Evolutionary conservation across 2,797 vertebrate species (phyloP).

Genomic region (Chelon auratus): DNA sequence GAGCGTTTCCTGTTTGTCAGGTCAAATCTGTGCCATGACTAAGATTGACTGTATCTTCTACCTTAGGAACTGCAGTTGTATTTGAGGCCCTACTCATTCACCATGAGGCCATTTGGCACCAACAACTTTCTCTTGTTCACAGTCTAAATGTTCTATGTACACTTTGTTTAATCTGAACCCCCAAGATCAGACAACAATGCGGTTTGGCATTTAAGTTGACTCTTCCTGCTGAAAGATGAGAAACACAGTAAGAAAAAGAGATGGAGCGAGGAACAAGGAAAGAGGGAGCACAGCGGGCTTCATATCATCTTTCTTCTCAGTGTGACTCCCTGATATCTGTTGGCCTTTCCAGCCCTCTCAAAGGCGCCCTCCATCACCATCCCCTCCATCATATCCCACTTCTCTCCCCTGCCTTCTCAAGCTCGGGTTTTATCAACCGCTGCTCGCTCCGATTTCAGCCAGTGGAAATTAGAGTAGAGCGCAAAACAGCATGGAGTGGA

Average conservation of each 20-base stretch:
- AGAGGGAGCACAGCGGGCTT: conserved; percentile 43
- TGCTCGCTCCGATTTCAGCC: conserved; percentile 56
- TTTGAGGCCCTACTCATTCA: no score
- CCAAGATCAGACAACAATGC: conserved; percentile 21
- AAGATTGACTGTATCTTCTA: neutral
- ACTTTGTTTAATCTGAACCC: conserved; percentile 38
- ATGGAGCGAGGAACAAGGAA: conserved; percentile 10
- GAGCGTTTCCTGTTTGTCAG: neutral
- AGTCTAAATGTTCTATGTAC: conserved; percentile 5
- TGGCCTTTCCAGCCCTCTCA: conserved; percentile 60
- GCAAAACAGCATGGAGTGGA: conserved; percentile 49
- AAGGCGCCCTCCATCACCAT: conserved; percentile 58
- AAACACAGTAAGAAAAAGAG: conserved; percentile 19
- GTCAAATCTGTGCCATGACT: neutral
- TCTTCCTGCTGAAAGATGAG: conserved; percentile 29
- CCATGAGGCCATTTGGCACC: neutral
- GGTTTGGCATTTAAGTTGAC: conserved; percentile 30
- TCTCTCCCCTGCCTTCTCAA: conserved; percentile 46
- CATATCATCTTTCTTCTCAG: conserved; percentile 63
- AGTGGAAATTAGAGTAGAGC: conserved; percentile 67
- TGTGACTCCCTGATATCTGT: conserved; percentile 60
- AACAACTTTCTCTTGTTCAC: conserved; percentile 13
- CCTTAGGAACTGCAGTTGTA: neutral
- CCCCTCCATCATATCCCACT: conserved; percentile 48
- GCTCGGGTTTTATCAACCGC: conserved; percentile 62